Base-by-base conservation (phyloP, 37 sponge, comb jelly and placozoan species). In the Agelas oroides region DNA sequence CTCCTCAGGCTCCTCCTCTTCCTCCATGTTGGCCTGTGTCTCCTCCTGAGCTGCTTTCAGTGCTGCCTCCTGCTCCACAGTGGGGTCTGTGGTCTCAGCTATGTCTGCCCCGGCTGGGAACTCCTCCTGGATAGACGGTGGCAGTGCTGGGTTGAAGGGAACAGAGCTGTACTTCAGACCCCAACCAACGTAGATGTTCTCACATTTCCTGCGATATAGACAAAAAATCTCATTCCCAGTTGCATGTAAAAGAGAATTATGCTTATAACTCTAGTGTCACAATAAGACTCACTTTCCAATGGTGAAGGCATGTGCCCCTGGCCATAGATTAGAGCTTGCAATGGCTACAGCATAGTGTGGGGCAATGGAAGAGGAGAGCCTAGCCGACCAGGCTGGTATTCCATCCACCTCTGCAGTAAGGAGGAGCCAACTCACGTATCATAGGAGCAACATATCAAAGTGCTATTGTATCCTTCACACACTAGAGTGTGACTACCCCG, bases 241-340 rank as follows among this genome's bases (percentile, higher is more conserved):
- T n/a, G n/a, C n/a, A n/a, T n/a, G n/a, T n/a, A n/a, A n/a, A n/a
- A n/a, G n/a, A n/a, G n/a, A n/a, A n/a, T n/a, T n/a, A n/a, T n/a
- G n/a, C n/a, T n/a, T n/a, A n/a, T n/a, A n/a, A n/a, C 46, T 46
- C 46, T 8, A 46, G 46, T 46, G 46, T 8, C 46, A 46, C 6
- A 12, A 46, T 8, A 46, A 46, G 14, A 59, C 90, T 76, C 39
- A 94, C 97, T 85, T 99, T 64, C 75, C 81, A 38, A 59, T 40
- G 6, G 90, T 94, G 72, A 81, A 91, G 19, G 93, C 84, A 59
- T 92, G 84, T 16, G 99, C 97, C 33, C 99, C 99, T 23, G 99
- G 99, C 99, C 99, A 99, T 24, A 90, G 86, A 77, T 99, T 99
- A 52, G 99, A 99, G 67, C 89, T 83, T 74, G 95, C 84, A 23